Base-by-base conservation (phyloP, 1,140 invertebrate genomes). In the Belonocnema kinseyi region DNA sequence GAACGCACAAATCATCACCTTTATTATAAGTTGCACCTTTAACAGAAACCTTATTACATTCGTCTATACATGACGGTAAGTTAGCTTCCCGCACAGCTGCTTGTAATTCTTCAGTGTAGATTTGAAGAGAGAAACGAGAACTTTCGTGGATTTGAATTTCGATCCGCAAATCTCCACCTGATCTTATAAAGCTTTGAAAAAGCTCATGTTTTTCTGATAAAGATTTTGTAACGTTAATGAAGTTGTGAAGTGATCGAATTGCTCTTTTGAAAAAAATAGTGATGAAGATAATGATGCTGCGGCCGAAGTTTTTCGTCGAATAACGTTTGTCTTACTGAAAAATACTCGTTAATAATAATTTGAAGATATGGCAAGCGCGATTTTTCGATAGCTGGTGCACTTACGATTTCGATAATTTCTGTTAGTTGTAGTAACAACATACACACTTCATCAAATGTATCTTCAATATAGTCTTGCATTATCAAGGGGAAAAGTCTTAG, bases 111-210 rank as follows among this genome's bases (percentile, higher is more conserved):
- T 26, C n/a, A n/a, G n/a, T n/a, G n/a, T n/a, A n/a, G n/a, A n/a
- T n/a, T n/a, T n/a, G n/a, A n/a, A n/a, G n/a, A 4, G 4, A 61
- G 11, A 61, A 61, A 61, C 4, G 3, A 26, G 56, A 61, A 61
- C 21, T 61, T 33, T 21, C 56, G 3, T 26, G 21, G 13, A 61
- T 26, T 61, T 61, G 19, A 33, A 61, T 21, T 61, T 26, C 10
- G 26, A 61, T 33, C 74, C 46, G 21, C 33, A 11, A n/a, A 52
- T 77, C 58, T 13, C 52, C 46, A 4, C 54, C 71, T 70, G 61
- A 50, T 50, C 72, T 51, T n/a, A 78, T 53, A 50, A 74, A 78
- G n/a, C n/a, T n/a, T n/a, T n/a, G n/a, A n/a, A 61, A 14, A 61
- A 61, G 26, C 4, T 13, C 52, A 50, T 78, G 77, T 26, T 78